Base-by-base conservation (phyloP, 2,888 invertebrate genomes). In the Exocentrus adspersus region DNA sequence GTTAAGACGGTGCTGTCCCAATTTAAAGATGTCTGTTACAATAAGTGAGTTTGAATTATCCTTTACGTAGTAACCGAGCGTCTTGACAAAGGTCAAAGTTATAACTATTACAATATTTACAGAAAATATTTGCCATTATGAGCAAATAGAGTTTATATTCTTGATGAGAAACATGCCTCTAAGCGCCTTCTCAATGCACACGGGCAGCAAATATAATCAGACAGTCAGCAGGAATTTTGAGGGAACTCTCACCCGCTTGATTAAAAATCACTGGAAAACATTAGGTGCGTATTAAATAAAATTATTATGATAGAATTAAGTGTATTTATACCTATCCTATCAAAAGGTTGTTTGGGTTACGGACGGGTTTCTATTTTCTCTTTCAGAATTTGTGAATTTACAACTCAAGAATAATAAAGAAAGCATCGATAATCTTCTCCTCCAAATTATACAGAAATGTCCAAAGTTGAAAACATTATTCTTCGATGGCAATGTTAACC, bases 391-490 rank as follows among this genome's bases (percentile, higher is more conserved):
- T 67, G 79, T 85, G 21, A 80, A 82, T 72, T 74, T 85, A 50
- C 82, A 85, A 67, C 63, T 85, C 45, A 77, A 81, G 68, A 84
- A 84, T 65, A 85, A 84, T 70, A 79, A 81, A 12, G 85, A 85
- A 73, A 75, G 79, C 41, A 73, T 85, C 46, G 85, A 85, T 58
- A 83, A 84, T 71, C 74, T 84, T 41, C 70, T 85, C 14, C 65
- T 84, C 6, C 76, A 79, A 19, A 75, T 85, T 74, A 61, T 68
- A 17, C 74, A 76, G 17, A 78, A 79, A 24, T 85, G 85, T 68
- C 80, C 79, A 52, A 79, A 78, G 30, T 72, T 85, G 51, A 80
- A 80, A 32, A 78, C 76, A 66, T 74, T 85, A 19, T 81, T 83
- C 64, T 85, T 84, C 71, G 83, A 85, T 54, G 85, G 85, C 32